phyloP scores from a whole-genome alignment of 2,113 vertebrate genomes.

The Cnemophilus loriae region DNA sequence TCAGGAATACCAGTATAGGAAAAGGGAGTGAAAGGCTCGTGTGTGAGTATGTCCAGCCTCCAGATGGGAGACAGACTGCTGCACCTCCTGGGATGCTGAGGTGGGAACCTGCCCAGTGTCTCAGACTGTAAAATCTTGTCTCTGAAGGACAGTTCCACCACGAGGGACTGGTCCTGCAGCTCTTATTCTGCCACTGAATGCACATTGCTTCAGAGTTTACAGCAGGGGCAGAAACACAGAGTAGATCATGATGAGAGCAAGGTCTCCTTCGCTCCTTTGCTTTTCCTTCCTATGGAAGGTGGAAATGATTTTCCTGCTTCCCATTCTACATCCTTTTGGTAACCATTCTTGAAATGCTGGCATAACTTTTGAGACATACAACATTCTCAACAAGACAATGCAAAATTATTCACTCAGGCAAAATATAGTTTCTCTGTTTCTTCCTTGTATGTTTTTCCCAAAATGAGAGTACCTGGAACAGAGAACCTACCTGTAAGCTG shows the following conservation, averaged over 20 bases:
- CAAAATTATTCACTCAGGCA: background rate
- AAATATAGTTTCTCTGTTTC: background rate
- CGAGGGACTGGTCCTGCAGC: background rate
- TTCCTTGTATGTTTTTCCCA: background rate
- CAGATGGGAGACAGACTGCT: background rate
- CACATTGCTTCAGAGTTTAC: accelerated
- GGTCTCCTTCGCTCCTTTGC: background rate
- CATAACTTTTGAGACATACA: background rate
- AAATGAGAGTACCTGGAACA: background rate
- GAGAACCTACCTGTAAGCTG: background rate
- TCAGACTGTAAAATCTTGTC: background rate
- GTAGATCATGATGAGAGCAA: background rate
- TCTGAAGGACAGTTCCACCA: background rate
- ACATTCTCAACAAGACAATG: background rate
- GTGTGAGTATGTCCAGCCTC: background rate
- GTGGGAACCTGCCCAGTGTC: background rate
- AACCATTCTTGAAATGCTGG: background rate
- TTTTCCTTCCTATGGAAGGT: background rate
- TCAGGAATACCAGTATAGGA: background rate
- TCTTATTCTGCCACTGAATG: background rate
- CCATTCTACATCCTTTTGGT: background rate
- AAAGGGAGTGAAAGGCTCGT: background rate
- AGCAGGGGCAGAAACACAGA: background rate
- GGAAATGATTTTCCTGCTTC: background rate
- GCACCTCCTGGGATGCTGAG: background rate